Conservation (phyloP, 2,113 vertebrate species). For the Jaculus jaculus region DNA sequence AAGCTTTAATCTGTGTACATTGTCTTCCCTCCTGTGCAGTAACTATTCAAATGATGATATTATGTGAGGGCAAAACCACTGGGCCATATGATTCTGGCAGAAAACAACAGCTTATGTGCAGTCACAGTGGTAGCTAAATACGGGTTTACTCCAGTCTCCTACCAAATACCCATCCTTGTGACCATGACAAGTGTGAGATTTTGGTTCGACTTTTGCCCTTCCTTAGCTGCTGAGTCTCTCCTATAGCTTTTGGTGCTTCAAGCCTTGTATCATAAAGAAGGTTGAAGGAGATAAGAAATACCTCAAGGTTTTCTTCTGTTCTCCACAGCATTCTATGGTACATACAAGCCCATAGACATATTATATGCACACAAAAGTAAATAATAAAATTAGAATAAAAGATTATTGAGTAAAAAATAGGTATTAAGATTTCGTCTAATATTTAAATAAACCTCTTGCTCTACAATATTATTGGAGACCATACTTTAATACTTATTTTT, state of each 20-base stretch:
- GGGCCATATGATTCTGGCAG: neutral
- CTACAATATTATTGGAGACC: neutral
- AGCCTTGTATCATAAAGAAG: slow-evolving; percentile 9
- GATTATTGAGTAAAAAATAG: neutral
- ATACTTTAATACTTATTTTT: neutral
- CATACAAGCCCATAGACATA: too few relatives aligned
- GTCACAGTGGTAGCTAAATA: neutral
- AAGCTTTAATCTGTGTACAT: neutral
- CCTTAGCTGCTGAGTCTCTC: neutral
- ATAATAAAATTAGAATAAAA: neutral
- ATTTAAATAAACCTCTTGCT: slow-evolving; percentile 1
- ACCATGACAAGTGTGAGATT: neutral
- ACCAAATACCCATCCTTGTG: neutral
- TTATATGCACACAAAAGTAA: too few relatives aligned
- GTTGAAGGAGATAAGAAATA: neutral
- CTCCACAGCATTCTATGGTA: too few relatives aligned
- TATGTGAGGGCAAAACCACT: neutral
- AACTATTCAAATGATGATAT: neutral
- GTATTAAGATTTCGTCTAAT: neutral
- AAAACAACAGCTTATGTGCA: neutral
- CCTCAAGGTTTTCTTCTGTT: too few relatives aligned
- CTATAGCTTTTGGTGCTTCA: neutral
- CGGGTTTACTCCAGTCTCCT: neutral
- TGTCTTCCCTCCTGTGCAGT: neutral
- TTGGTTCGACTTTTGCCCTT: neutral